A percentile compares a stretch with the other conserved stretches of the same genome.
Conservation (phyloP, 2,888 invertebrate species). For the Syrista parreyssii region DNA sequence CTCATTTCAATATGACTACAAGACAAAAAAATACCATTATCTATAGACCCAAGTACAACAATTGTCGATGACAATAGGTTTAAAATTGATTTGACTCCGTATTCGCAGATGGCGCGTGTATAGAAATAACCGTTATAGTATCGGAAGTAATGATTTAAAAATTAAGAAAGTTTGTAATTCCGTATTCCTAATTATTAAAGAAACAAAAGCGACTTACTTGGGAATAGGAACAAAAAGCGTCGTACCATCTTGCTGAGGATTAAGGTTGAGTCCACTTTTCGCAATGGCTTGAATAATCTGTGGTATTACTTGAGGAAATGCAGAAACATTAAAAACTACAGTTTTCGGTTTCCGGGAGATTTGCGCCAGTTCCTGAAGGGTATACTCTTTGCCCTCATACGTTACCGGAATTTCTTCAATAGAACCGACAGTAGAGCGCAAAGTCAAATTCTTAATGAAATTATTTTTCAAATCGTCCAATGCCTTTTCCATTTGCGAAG, state of each 20-base stretch:
- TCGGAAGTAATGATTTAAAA: background rate
- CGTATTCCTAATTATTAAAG: too few relatives aligned
- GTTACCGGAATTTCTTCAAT: slow-evolving; percentile 82
- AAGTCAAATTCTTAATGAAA: slow-evolving; percentile 81
- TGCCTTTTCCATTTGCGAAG: slow-evolving; percentile 74
- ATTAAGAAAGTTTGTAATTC: background rate
- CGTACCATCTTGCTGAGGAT: slow-evolving; percentile 95
- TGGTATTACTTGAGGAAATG: slow-evolving; percentile 88
- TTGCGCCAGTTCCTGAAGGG: slow-evolving; percentile 89
- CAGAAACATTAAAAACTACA: slow-evolving; percentile 83
- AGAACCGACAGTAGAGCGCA: slow-evolving; percentile 84
- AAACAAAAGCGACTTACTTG: slow-evolving; percentile 71
- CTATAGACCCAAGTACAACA: too few relatives aligned
- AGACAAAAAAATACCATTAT: too few relatives aligned
- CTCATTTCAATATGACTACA: too few relatives aligned
- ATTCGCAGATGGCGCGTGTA: background rate
- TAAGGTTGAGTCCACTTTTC: slow-evolving; percentile 89
- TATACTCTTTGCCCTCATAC: slow-evolving; percentile 83
- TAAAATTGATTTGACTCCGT: background rate
- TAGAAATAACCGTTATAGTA: too few relatives aligned
- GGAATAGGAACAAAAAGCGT: slow-evolving; percentile 89
- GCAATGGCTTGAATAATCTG: slow-evolving; percentile 80
- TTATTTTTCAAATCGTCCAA: slow-evolving; percentile 82
- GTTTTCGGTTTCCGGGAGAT: slow-evolving; percentile 88
- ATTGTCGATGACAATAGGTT: too few relatives aligned